Percentiles rank a stretch among this genome's conserved stretches.
phyloP scores from a whole-genome alignment of 2,797 vertebrate species.

The Eulemur rubriventer region DNA sequence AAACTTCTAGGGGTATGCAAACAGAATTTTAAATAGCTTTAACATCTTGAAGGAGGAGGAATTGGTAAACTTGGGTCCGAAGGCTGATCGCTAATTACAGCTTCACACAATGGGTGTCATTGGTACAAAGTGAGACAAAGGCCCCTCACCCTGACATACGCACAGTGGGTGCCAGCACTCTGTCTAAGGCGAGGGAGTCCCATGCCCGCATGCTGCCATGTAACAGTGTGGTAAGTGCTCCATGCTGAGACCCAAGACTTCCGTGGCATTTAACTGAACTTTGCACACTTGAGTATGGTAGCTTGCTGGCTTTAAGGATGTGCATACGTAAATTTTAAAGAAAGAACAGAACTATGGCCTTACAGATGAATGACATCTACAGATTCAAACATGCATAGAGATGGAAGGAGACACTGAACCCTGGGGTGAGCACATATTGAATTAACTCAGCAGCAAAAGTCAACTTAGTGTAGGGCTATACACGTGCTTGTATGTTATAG shows the following conservation, averaged over 20 bases:
- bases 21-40: neutral
- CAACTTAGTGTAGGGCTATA: neutral
- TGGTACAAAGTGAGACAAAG: neutral
- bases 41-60: neutral
- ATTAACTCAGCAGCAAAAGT: neutral
- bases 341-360: neutral
- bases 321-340: neutral
- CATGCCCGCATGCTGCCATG: fast-evolving
- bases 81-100: neutral
- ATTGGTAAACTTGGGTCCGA: neutral
- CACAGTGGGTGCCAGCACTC: neutral
- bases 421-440: neutral
- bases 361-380: neutral
- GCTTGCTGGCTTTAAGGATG: neutral
- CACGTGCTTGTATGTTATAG: neutral
- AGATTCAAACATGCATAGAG: neutral
- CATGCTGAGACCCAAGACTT: neutral
- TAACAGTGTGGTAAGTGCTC: no score
- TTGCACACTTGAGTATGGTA: neutral
- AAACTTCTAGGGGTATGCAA: neutral
- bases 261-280: neutral
- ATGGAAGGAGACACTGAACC: neutral
- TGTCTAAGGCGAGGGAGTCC: neutral
- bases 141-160: fast-evolving
- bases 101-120: neutral